Evolutionary conservation across 2,797 vertebrate species (phyloP).

Genomic region (Sebastes nivosus): DNA sequence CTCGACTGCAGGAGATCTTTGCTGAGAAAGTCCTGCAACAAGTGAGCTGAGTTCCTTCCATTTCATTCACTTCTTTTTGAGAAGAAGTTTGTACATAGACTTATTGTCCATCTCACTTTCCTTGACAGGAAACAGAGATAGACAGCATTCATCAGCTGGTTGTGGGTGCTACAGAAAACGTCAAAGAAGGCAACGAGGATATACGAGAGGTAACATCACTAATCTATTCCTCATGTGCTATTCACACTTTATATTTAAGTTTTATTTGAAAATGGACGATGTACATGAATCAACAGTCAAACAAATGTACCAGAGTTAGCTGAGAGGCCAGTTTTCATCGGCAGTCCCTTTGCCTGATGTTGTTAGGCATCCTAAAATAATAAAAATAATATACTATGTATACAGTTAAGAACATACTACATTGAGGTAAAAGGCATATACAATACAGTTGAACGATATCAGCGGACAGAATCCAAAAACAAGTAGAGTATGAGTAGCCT

Average conservation of each 20-base stretch:
- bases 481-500: too few relatives aligned
- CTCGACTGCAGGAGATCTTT: slow-evolving; percentile 97
- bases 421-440: neutral
- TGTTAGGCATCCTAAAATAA: neutral
- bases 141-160: slow-evolving; percentile 95
- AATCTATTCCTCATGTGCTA: neutral
- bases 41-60: slow-evolving; percentile 73
- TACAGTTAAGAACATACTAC: neutral
- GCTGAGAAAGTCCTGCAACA: slow-evolving; percentile 97
- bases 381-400: neutral
- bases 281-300: too few relatives aligned
- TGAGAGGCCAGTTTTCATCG: too few relatives aligned
- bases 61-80: neutral
- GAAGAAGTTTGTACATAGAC: neutral
- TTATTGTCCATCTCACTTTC: neutral
- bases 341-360: too few relatives aligned
- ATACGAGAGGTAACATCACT: slow-evolving; percentile 89
- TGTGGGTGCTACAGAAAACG: slow-evolving; percentile 97
- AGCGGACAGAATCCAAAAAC: too few relatives aligned
- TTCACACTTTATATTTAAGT: neutral
- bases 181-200: slow-evolving; percentile 99
- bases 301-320: too few relatives aligned
- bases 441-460: too few relatives aligned
- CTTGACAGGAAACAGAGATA: slow-evolving; percentile 92
- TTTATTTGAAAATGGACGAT: too few relatives aligned